phyloP scores from a whole-genome alignment of 2,888 invertebrate genomes.

The Polyommatus icarus region DNA sequence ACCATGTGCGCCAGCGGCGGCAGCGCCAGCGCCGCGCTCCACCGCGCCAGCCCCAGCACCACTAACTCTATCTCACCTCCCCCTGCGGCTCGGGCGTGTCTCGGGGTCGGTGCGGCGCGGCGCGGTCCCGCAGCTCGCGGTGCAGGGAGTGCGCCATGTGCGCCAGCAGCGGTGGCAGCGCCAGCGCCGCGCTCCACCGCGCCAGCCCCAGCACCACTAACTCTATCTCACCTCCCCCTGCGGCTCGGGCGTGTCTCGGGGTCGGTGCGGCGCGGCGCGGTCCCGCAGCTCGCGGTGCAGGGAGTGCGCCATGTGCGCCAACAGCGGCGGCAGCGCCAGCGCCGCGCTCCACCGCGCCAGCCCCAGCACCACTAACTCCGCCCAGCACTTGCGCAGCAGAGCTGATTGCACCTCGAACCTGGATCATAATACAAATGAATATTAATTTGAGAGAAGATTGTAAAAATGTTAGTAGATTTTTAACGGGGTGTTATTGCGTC shows the following conservation, averaged over 20 bases:
- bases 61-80: background rate
- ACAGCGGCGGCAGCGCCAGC: constrained; percentile 88
- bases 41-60: constrained; percentile 88
- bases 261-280: constrained; percentile 47
- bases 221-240: background rate
- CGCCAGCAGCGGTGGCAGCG: constrained; percentile 89
- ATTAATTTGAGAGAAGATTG: too few species aligned
- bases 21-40: constrained; percentile 87
- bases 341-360: constrained; percentile 90
- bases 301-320: constrained; percentile 90
- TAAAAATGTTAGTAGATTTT: too few species aligned
- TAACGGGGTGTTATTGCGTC: too few species aligned
- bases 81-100: constrained; percentile 12
- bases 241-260: constrained; percentile 23
- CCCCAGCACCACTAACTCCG: constrained; percentile 94
- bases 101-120: constrained; percentile 41
- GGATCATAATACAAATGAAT: constrained; percentile 34
- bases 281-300: constrained; percentile 84
- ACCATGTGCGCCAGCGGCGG: constrained; percentile 91
- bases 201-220: constrained; percentile 83
- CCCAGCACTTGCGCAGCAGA: constrained; percentile 93
- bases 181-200: constrained; percentile 88
- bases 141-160: constrained; percentile 91
- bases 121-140: constrained; percentile 76
- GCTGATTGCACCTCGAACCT: constrained; percentile 91